Conservation (phyloP, 2,888 invertebrate species). For the Stenichneumon culpator region DNA sequence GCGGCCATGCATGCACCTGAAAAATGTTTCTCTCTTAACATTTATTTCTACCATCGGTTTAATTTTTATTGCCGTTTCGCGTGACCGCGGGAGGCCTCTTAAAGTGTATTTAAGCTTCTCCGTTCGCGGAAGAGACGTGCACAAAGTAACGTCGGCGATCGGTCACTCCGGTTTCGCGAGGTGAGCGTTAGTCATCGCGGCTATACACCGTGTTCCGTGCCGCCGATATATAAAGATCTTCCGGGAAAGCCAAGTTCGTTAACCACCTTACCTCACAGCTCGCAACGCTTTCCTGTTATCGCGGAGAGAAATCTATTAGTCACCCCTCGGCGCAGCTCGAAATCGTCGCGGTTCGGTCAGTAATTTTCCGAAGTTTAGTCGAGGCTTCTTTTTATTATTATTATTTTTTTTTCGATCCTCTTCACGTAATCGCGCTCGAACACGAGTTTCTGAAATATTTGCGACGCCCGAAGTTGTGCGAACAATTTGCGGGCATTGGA, state of each 20-base stretch:
- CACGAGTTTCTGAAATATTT: background rate
- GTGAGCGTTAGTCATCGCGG: slow-evolving; percentile 56
- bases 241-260: slow-evolving; percentile 63
- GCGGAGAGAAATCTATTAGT: slow-evolving; percentile 14
- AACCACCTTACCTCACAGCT: slow-evolving; percentile 44
- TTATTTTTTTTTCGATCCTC: background rate
- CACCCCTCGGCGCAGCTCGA: slow-evolving; percentile 13
- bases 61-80: background rate
- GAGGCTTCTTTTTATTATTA: background rate
- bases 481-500: no score
- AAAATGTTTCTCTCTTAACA: background rate
- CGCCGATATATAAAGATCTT: slow-evolving; percentile 49
- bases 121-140: slow-evolving; percentile 48
- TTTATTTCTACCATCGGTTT: background rate
- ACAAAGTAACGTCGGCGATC: slow-evolving; percentile 41
- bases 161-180: slow-evolving; percentile 45
- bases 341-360: slow-evolving; percentile 14
- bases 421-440: background rate
- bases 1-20: background rate
- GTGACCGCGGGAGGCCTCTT: slow-evolving; percentile 13
- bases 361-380: slow-evolving; percentile 1
- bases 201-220: slow-evolving; percentile 8
- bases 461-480: background rate
- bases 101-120: slow-evolving; percentile 41
- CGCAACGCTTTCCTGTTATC: slow-evolving; percentile 38